Base-by-base conservation (phyloP, 2,113 vertebrate species). In the Saguinus imperator region DNA sequence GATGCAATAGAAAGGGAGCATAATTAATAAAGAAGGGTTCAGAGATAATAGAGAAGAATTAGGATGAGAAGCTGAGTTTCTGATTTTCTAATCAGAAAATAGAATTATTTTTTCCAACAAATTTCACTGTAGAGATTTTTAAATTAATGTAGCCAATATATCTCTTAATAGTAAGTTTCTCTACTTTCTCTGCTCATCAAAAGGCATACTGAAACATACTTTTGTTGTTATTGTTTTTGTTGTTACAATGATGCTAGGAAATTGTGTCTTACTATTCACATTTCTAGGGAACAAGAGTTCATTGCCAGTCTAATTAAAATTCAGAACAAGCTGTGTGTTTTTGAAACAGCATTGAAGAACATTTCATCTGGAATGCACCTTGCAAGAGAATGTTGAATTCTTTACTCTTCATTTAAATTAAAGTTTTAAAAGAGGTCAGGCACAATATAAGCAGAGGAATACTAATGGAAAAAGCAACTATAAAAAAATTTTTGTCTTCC, bases 361-460 rank as follows among this genome's bases (percentile, higher is more conserved):
- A 25, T 43, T 90, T 25, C 25, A 57, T 72, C 72, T 55, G 48
- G 45, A 97, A 77, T 82, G 81, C 76, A 93, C 64, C 85, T 97
- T 89, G 48, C 66, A 86, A 94, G 61, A 86, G 61, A 96, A 87
- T 75, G 85, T 8, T 92, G 83, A 97, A 79, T 97, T 97, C 70
- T 89, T 92, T 81, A 37, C 48, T 92, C 80, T 81, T 97, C 66
- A 92, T 95, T 97, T 95, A 97, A 97, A 98, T 97, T 97, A 96
- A 97, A 94, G 90, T 96, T 97, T 95, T 68, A 87, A 90, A 94
- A 77, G 90, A 97, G 96, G 85, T 95, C 94, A 95, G 52, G 35
- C 48, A 84, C 81, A 96, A 87, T 37, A 68, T 68, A 94, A 94
- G 64, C 83, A 88, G 70, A 75, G 21, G 77, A 91, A 92, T 95